Conservation (phyloP, 2,888 invertebrate species). For the Choristoneura rosaceana region DNA sequence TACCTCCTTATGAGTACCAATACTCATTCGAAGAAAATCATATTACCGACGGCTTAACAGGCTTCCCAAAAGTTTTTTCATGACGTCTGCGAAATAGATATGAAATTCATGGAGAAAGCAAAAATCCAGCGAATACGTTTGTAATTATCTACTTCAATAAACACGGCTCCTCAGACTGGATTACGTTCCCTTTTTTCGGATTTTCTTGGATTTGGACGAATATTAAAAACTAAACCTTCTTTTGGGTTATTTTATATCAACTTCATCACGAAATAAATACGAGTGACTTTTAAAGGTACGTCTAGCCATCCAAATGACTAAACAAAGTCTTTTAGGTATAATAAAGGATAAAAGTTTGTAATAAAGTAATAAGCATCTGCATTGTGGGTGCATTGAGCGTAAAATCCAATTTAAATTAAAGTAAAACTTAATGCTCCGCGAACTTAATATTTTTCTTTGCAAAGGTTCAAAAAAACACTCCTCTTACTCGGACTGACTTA, state of each 20-base stretch:
- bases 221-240: conserved; percentile 25
- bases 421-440: background rate
- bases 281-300: background rate
- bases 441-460: background rate
- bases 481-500: conserved; percentile 12
- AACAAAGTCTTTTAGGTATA: background rate
- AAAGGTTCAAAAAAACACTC: conserved; percentile 12
- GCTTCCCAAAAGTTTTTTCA: background rate
- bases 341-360: background rate
- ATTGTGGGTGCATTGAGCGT: background rate
- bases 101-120: conserved; percentile 30
- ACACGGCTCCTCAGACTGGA: conserved; percentile 28
- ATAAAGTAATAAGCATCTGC: background rate
- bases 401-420: conserved; percentile 13
- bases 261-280: conserved; percentile 15
- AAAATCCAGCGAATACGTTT: conserved; percentile 23
- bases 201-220: conserved; percentile 34
- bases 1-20: no score
- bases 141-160: conserved; percentile 43
- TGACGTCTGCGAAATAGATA: conserved; percentile 21
- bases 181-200: conserved; percentile 31
- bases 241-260: conserved; percentile 5
- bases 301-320: background rate
- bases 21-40: background rate
- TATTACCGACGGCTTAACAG: background rate